Percentiles rank a stretch among this genome's conserved stretches.
Conservation (phyloP, 2,797 vertebrate genomes). For the Sarcophilus harrisii region DNA sequence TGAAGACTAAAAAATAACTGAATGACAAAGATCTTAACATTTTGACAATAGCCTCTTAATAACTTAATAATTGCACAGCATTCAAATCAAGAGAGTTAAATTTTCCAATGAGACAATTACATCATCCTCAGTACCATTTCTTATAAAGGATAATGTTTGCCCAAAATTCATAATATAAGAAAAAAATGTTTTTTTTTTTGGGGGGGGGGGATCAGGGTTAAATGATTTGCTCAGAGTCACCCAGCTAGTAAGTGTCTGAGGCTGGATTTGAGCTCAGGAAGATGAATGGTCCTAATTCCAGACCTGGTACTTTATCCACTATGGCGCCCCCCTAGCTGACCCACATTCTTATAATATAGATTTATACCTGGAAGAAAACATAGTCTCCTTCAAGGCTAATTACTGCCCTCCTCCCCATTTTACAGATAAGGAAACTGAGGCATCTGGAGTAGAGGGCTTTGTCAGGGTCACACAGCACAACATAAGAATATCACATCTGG, state of each 20-base stretch:
- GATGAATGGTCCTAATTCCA: background rate
- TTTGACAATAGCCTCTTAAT: background rate
- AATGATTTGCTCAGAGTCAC: background rate
- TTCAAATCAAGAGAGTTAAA: background rate
- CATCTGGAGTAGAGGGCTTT: background rate
- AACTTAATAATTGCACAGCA: background rate
- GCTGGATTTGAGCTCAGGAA: background rate
- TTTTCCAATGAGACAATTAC: background rate
- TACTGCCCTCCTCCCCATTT: background rate
- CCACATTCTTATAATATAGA: background rate
- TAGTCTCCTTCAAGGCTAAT: constrained; percentile 12
- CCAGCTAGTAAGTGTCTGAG: background rate
- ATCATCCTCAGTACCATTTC: too few relatives aligned
- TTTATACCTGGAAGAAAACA: background rate
- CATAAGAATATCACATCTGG: background rate
- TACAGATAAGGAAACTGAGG: background rate
- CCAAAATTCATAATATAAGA: too few relatives aligned
- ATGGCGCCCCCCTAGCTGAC: background rate
- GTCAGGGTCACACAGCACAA: background rate
- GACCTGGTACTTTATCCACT: background rate
- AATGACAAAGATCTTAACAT: background rate
- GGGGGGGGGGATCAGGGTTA: background rate
- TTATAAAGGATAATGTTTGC: too few relatives aligned
- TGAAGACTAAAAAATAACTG: background rate
- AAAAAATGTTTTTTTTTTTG: too few relatives aligned